Percentiles rank a stretch among this genome's conserved stretches.
These are phyloP conservation scores for Diabrotica undecimpunctata DNA, from an alignment of 1,140 invertebrate species.

Conservation along the genomic window DNA sequence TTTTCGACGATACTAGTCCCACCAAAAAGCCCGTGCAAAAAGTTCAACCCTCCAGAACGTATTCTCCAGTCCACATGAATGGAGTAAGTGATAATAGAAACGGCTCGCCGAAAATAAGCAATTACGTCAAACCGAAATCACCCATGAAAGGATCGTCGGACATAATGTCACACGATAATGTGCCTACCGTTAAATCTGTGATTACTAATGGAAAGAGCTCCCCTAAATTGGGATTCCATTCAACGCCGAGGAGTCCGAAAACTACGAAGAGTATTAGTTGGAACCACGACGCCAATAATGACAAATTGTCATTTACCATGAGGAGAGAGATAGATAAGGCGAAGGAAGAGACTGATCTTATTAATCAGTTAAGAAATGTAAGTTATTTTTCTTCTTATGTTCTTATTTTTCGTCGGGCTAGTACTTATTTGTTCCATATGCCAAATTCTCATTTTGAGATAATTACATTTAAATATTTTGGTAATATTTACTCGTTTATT, in stretches of 20 bases:
- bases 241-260: conserved; percentile 50
- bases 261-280: conserved; percentile 57
- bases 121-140: conserved; percentile 69
- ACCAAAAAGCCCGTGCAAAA: conserved; percentile 57
- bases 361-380: conserved; percentile 79
- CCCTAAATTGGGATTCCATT: conserved; percentile 49
- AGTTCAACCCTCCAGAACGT: conserved; percentile 54
- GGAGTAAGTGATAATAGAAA: conserved; percentile 20
- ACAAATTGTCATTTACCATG: conserved; percentile 88
- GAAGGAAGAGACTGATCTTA: conserved; percentile 82
- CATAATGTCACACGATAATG: conserved; percentile 53
- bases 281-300: conserved; percentile 65
- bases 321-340: conserved; percentile 85
- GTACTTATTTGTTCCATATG: too few species aligned
- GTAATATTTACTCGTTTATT: too few species aligned
- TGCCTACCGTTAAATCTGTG: conserved; percentile 38
- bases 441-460: too few species aligned
- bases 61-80: conserved; percentile 28
- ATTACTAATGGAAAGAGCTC: conserved; percentile 28
- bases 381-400: conserved; percentile 47
- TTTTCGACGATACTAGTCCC: conserved; percentile 43
- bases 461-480: too few species aligned
- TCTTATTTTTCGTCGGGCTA: too few species aligned
- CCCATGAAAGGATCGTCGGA: conserved; percentile 56
- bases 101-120: conserved; percentile 32